Conservation (phyloP, 2,888 invertebrate species). For the Branchellion lobata region DNA sequence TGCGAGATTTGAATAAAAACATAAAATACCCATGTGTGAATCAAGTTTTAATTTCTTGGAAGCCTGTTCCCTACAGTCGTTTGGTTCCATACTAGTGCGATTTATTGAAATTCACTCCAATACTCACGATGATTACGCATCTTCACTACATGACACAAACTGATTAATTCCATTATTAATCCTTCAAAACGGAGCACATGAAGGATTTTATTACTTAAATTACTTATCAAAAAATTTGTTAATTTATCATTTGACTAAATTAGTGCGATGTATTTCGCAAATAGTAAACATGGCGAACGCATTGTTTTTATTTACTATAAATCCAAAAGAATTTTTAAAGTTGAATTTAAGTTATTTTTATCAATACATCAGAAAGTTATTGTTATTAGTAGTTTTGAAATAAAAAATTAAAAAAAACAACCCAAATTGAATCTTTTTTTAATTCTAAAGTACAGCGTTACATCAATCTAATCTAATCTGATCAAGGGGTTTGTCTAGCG, state of each 20-base stretch:
- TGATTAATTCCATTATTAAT: neutral
- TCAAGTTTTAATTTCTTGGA: neutral
- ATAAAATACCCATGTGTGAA: neutral
- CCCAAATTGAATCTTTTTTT: no score
- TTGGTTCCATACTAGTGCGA: neutral
- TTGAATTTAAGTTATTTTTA: no score
- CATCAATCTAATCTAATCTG: no score
- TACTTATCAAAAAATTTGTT: neutral
- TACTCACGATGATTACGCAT: neutral
- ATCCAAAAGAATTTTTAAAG: neutral
- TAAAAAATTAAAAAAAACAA: no score
- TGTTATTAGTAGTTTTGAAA: no score
- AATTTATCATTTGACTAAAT: neutral
- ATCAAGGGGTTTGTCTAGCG: no score
- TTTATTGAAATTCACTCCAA: neutral
- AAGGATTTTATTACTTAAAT: no score
- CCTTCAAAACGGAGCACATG: neutral
- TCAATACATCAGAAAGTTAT: no score
- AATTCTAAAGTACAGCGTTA: no score
- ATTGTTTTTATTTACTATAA: conserved; percentile 17
- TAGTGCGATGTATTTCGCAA: neutral
- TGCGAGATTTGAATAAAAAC: no score
- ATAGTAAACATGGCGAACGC: conserved; percentile 1
- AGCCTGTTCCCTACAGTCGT: neutral
- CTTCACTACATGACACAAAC: neutral